Percentiles rank a stretch among this genome's conserved stretches.
Evolutionary conservation across 2,888 invertebrate species (phyloP).

Genomic region (Phortica okadai): DNA sequence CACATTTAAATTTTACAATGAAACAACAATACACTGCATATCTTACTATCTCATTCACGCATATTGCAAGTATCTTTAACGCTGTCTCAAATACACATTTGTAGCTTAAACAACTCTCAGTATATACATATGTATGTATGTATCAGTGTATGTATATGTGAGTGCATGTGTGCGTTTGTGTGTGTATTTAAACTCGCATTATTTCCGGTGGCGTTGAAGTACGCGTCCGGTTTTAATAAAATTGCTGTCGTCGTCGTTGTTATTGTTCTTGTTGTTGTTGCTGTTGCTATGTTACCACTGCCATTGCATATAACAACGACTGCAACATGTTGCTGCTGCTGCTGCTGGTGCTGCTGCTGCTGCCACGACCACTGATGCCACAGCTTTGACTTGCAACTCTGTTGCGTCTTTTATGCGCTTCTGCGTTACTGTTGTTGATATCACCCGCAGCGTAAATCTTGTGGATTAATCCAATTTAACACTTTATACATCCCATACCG

Average conservation of each 20-base stretch:
- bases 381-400: constrained; percentile 27
- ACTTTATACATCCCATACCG: constrained; percentile 68
- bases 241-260: constrained; percentile 46
- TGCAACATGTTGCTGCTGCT: constrained; percentile 57
- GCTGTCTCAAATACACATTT: background rate
- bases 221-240: constrained; percentile 71
- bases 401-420: constrained; percentile 7
- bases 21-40: constrained; percentile 18
- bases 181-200: constrained; percentile 40
- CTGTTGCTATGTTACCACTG: constrained; percentile 32
- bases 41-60: constrained; percentile 1
- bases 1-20: constrained; percentile 58
- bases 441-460: constrained; percentile 75
- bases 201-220: constrained; percentile 69
- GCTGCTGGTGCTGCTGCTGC: constrained; percentile 36
- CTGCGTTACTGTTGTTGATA: constrained; percentile 64
- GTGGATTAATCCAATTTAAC: constrained; percentile 75
- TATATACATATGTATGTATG: constrained; percentile 5
- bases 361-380: constrained; percentile 41
- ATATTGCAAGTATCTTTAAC: background rate
- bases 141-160: constrained; percentile 34
- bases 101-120: constrained; percentile 8
- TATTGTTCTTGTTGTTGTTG: constrained; percentile 11
- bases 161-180: constrained; percentile 36
- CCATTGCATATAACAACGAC: constrained; percentile 42